Evolutionary conservation across 2,113 vertebrate genomes (phyloP).

Genomic region (Semnornis frantzii): DNA sequence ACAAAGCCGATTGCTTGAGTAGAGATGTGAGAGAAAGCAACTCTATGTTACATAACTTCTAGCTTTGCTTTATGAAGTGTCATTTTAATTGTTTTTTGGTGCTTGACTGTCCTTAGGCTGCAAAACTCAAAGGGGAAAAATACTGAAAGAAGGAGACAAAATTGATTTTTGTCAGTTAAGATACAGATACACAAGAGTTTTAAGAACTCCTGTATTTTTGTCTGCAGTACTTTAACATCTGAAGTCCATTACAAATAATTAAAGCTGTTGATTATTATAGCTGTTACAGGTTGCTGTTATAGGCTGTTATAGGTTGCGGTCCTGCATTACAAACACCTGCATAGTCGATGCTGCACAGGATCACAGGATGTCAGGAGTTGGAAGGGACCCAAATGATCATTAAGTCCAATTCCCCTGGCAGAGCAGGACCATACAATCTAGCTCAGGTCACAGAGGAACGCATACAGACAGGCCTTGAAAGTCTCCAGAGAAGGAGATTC

Average conservation of each 20-base stretch:
- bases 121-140: neutral
- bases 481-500: no score
- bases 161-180: neutral
- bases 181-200: neutral
- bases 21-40: neutral
- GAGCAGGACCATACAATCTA: no score
- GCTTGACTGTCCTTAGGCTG: neutral
- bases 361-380: no score
- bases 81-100: neutral
- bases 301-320: neutral
- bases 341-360: neutral
- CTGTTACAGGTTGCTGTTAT: no score
- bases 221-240: neutral
- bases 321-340: neutral
- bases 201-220: neutral
- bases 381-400: no score
- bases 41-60: neutral
- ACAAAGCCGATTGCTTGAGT: neutral
- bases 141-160: neutral
- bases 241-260: neutral
- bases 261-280: neutral
- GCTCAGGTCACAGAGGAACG: no score
- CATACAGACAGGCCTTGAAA: no score
- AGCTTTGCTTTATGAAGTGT: neutral
- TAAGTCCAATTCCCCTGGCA: no score